Evolutionary conservation across 2,888 invertebrate genomes (phyloP).

Genomic region (Globia sparganii): DNA sequence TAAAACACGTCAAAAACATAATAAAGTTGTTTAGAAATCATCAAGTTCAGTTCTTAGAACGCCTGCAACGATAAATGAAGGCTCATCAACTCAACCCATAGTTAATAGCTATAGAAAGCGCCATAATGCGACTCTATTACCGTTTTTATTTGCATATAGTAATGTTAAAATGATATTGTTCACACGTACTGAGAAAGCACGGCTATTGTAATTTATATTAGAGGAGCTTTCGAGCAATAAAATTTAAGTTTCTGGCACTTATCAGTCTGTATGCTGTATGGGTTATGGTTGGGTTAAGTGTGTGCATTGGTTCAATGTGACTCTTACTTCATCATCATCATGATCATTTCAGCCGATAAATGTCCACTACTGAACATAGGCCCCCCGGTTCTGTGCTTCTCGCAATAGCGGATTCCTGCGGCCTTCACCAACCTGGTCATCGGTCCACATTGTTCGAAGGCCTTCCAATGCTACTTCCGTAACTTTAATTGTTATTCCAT

Average conservation of each 20-base stretch:
- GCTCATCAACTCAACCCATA: constrained; percentile 66
- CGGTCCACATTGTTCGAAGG: too few relatives aligned
- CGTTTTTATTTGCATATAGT: constrained; percentile 75
- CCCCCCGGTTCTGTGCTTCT: not conserved
- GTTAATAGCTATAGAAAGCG: constrained; percentile 76
- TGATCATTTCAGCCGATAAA: not conserved
- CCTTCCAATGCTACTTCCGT: too few relatives aligned
- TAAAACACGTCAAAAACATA: constrained; percentile 2
- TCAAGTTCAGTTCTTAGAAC: constrained; percentile 55
- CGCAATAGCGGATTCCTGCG: not conserved
- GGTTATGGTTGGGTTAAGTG: not conserved
- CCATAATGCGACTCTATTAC: constrained; percentile 69
- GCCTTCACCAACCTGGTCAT: not conserved
- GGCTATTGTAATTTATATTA: constrained; percentile 41
- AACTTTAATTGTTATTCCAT: too few relatives aligned
- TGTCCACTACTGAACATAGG: not conserved
- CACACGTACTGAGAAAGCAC: constrained; percentile 51
- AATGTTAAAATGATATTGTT: constrained; percentile 70
- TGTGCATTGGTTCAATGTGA: not conserved
- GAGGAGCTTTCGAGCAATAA: constrained; percentile 39
- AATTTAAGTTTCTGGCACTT: constrained; percentile 14
- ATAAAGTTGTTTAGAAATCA: constrained; percentile 55
- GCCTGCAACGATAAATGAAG: constrained; percentile 66
- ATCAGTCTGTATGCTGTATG: not conserved
- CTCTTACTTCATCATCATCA: not conserved